These are phyloP conservation scores for Campoplex capitator DNA, from an alignment of 2,888 invertebrate species.

Conservation along the genomic window DNA sequence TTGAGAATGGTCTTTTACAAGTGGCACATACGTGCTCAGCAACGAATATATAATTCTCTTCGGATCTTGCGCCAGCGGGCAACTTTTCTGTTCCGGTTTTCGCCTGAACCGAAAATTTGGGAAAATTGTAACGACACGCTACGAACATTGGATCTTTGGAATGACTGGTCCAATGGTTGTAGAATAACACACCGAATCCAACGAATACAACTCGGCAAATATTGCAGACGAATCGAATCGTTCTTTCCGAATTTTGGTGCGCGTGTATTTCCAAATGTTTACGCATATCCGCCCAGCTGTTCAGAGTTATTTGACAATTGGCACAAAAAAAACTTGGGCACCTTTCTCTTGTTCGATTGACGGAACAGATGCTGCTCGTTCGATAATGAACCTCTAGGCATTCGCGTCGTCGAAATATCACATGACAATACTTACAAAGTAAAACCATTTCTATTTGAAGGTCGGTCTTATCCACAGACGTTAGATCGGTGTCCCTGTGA, in stretches of 20 bases:
- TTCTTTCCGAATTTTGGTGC: conserved; percentile 68
- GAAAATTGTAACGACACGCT: conserved; percentile 78
- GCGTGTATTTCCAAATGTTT: conserved; percentile 77
- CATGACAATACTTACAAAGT: conserved; percentile 76
- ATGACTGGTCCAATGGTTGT: conserved; percentile 79
- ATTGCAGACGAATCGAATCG: conserved; percentile 78
- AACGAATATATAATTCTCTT: conserved; percentile 76
- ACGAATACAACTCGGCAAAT: conserved; percentile 81
- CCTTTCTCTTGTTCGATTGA: conserved; percentile 70
- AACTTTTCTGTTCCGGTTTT: conserved; percentile 65
- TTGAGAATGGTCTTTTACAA: conserved; percentile 76
- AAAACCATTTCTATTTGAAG: conserved; percentile 79
- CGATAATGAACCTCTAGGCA: conserved; percentile 80
- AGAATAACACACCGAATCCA: conserved; percentile 77
- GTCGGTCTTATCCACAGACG: conserved; percentile 66
- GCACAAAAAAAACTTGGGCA: conserved; percentile 78
- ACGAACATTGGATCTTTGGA: conserved; percentile 75
- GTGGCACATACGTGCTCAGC: conserved; percentile 78
- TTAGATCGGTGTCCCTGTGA: conserved; percentile 71
- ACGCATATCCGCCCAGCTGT: conserved; percentile 75
- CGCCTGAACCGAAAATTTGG: conserved; percentile 73
- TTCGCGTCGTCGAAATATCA: conserved; percentile 77
- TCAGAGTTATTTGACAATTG: conserved; percentile 73
- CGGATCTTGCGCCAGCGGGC: conserved; percentile 59
- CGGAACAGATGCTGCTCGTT: conserved; percentile 64